Percentiles rank a stretch among this genome's conserved stretches.
Evolutionary conservation across 2,113 vertebrate species (phyloP).

Genomic region (Ictidomys tridecemlineatus): DNA sequence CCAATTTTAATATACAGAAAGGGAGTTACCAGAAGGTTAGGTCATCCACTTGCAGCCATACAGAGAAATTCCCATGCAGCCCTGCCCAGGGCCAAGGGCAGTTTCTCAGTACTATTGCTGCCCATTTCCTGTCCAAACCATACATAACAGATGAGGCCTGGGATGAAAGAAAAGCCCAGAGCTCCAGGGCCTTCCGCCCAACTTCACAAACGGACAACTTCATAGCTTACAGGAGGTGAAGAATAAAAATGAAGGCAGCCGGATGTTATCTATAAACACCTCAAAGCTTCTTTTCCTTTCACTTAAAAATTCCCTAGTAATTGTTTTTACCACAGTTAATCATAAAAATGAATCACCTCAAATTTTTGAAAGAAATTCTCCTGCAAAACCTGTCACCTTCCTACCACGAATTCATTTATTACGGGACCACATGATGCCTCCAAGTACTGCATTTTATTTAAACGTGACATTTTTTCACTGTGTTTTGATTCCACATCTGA

Average conservation of each 20-base stretch:
- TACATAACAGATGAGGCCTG: not conserved
- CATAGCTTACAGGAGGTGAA: constrained; percentile 47
- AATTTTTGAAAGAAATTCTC: constrained; percentile 86
- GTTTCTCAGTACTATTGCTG: not conserved
- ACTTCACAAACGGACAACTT: not conserved
- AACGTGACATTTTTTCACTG: constrained; percentile 88
- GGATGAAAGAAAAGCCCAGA: not conserved
- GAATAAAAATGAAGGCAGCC: constrained; percentile 74
- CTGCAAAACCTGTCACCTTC: constrained; percentile 86
- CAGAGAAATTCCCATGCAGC: not conserved
- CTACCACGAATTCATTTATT: constrained; percentile 86
- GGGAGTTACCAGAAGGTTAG: not conserved
- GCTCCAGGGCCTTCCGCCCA: constrained; percentile 1
- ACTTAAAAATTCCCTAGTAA: constrained; percentile 83
- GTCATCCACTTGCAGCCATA: not conserved
- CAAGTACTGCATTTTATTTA: constrained; percentile 86
- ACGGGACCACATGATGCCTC: constrained; percentile 84
- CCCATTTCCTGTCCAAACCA: not conserved
- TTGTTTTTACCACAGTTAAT: constrained; percentile 85
- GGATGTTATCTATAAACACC: constrained; percentile 75
- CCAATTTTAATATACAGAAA: not conserved
- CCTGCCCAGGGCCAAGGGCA: not conserved
- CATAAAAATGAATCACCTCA: constrained; percentile 89
- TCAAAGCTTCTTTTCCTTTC: constrained; percentile 77
- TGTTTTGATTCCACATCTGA: constrained; percentile 88